Evolutionary conservation across 2,888 invertebrate species (phyloP), one percentile per base, ranked within the genome.

Genomic region (Pristionchus maxplancki): DNA sequence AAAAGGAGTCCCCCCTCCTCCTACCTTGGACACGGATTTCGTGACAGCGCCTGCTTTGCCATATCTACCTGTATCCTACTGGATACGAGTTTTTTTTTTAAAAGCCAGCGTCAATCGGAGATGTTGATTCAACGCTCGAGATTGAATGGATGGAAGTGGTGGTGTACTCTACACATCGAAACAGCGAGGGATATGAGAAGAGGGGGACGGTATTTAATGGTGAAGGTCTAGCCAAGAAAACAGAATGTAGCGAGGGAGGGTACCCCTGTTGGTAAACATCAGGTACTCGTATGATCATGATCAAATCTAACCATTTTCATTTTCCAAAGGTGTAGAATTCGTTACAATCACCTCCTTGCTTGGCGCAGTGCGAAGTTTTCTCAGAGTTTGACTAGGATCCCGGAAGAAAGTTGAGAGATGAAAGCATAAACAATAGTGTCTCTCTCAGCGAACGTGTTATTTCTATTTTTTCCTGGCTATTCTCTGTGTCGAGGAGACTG

Each of bases 91-190:
- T n/a, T n/a, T 67, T 67, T 64, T 67, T 74, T 78, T 48, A 28
- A 78, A 44, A 78, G 78, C 44, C 78, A 28, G 28, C 44, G n/a
- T 78, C 78, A 78, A 78, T 44, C 48, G 44, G 34, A n/a, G 44
- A 28, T 78, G 78, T 78, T 78, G 40, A 78, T 78, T 78, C 78
- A 78, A 48, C 78, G 44, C 48, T 48, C 28, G 78, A 37, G 71
- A 78, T 78, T 78, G 78, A 78, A 78, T 44, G 78, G 78, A 44
- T 44, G 44, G 37, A 48, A 28, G 78, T 78, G 78, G 37, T 40
- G 48, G 78, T 78, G 78, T 78, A 48, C 78, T 74, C 40, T 78
- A 78, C n/a, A 78, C 44, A 48, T 40, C 78, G 78, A 78, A 78
- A 78, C 44, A 78, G 44, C 78, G 40, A 28, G 40, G 8, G 24